A percentile compares a stretch with the other conserved stretches of the same genome.
phyloP scores from a whole-genome alignment of 2,797 vertebrate genomes.

The Amblyraja radiata region DNA sequence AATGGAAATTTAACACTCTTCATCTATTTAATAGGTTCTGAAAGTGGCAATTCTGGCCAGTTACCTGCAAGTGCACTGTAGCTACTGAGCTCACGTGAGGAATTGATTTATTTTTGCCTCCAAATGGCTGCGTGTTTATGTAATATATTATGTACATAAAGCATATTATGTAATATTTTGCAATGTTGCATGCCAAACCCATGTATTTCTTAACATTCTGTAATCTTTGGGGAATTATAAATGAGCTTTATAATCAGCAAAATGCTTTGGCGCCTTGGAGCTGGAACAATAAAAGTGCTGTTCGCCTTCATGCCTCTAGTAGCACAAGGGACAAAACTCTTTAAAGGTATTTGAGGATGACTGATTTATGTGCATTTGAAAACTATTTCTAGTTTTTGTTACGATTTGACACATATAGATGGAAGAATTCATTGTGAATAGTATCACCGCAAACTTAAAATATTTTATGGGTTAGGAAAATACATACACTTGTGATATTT shows the following conservation, averaged over 20 bases:
- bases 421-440: background rate
- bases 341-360: background rate
- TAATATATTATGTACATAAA: constrained; percentile 38
- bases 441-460: background rate
- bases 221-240: background rate
- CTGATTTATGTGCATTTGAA: background rate
- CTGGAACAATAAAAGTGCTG: background rate
- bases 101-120: constrained; percentile 49
- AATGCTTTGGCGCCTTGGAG: background rate
- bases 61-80: constrained; percentile 59
- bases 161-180: constrained; percentile 37
- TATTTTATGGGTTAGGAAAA: background rate
- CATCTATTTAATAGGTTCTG: constrained; percentile 53
- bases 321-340: background rate
- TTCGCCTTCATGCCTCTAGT: background rate
- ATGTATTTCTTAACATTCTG: background rate
- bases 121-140: constrained; percentile 54
- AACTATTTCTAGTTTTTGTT: background rate
- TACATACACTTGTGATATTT: background rate
- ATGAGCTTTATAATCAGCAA: background rate
- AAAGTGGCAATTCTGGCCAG: constrained; percentile 62
- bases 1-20: constrained; percentile 52
- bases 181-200: background rate
- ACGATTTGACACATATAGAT: background rate
- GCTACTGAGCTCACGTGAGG: constrained; percentile 50